These are phyloP conservation scores for Halichoeres trimaculatus DNA, from an alignment of 2,113 vertebrate genomes.

Conservation along the genomic window DNA sequence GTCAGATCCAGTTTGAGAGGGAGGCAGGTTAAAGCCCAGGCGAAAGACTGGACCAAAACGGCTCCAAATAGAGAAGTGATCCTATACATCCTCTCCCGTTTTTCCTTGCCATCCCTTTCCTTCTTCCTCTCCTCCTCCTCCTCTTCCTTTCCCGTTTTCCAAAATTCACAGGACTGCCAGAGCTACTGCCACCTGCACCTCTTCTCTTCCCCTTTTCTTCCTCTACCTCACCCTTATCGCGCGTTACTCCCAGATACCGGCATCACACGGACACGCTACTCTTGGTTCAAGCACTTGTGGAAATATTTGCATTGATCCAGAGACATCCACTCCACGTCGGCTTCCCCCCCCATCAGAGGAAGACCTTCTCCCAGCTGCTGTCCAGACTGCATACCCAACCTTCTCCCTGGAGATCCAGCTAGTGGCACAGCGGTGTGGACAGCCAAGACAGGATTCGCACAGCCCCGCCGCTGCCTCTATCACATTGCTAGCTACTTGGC, in stretches of 20 bases:
- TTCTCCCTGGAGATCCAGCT: slow-evolving; percentile 59
- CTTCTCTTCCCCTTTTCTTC: slow-evolving; percentile 55
- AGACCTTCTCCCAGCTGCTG: slow-evolving; percentile 46
- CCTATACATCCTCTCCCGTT: slow-evolving; percentile 68
- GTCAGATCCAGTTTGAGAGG: slow-evolving; percentile 62
- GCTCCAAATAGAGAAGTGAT: slow-evolving; percentile 77
- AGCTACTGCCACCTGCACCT: slow-evolving; percentile 72
- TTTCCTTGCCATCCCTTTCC: slow-evolving; percentile 72
- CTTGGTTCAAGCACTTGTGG: slow-evolving; percentile 60
- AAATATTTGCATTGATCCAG: slow-evolving; percentile 65
- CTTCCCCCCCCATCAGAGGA: slow-evolving; percentile 41
- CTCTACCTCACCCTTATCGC: slow-evolving; percentile 60
- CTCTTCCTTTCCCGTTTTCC: slow-evolving; percentile 65
- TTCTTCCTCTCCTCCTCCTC: slow-evolving; percentile 56
- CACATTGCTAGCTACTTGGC: slow-evolving; percentile 64
- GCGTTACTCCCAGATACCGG: slow-evolving; percentile 40
- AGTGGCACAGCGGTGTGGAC: slow-evolving; percentile 53
- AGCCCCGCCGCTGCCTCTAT: slow-evolving; percentile 48
- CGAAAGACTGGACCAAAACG: slow-evolving; percentile 70
- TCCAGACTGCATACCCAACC: slow-evolving; percentile 31
- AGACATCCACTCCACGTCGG: slow-evolving; percentile 34
- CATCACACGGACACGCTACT: slow-evolving; percentile 48
- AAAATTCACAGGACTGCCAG: slow-evolving; percentile 64
- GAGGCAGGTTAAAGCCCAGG: slow-evolving; percentile 69
- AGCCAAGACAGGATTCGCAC: slow-evolving; percentile 55